Evolutionary conservation across 2,888 invertebrate genomes (phyloP).

Genomic region (Thysanoteuthis rhombus): DNA sequence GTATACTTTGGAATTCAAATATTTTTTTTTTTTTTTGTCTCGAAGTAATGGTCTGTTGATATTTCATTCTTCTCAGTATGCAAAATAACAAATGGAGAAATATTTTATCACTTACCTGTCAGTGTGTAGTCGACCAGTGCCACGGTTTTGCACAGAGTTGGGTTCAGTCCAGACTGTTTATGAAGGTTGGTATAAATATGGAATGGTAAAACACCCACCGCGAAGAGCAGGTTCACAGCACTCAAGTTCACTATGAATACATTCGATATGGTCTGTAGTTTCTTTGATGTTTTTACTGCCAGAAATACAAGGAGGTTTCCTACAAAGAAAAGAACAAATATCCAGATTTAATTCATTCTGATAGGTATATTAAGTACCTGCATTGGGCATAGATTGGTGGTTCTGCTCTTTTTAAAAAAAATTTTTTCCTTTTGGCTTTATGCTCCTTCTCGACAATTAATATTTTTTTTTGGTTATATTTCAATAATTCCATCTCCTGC

Average conservation of each 20-base stretch:
- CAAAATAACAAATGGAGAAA: no score
- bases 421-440: no score
- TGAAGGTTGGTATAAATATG: conserved; percentile 49
- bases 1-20: no score
- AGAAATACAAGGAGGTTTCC: conserved; percentile 48
- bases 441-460: no score
- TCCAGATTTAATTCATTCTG: neutral
- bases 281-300: conserved; percentile 42
- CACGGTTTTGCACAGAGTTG: conserved; percentile 42
- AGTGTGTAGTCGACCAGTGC: conserved; percentile 47
- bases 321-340: conserved; percentile 34
- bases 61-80: no score
- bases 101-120: conserved; percentile 40
- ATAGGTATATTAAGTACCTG: neutral
- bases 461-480: no score
- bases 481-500: no score
- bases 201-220: conserved; percentile 46
- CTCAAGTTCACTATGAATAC: conserved; percentile 48
- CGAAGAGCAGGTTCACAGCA: conserved; percentile 46
- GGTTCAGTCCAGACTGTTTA: conserved; percentile 42
- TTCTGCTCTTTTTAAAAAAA: no score
- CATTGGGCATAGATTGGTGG: neutral
- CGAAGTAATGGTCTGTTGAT: no score
- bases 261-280: conserved; percentile 47
- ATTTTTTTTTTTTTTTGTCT: no score